phyloP scores from a whole-genome alignment of 2,888 invertebrate species.

The Cerceris rybyensis region DNA sequence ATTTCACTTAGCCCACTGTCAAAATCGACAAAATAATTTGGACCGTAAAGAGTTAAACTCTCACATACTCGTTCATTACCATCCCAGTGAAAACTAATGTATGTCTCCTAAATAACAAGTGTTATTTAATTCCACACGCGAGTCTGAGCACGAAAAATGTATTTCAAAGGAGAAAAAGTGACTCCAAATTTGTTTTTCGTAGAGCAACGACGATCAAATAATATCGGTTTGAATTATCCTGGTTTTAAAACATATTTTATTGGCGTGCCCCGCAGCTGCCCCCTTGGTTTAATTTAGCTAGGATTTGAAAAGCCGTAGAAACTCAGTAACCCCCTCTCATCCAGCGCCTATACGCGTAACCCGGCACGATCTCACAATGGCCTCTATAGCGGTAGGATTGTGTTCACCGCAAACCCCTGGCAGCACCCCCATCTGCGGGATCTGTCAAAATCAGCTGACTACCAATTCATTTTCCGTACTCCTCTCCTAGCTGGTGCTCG shows the following conservation, averaged over 20 bases:
- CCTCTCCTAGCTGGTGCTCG: constrained; percentile 20
- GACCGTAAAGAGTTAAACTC: too few relatives aligned
- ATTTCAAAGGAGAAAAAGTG: neutral
- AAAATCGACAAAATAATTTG: too few relatives aligned
- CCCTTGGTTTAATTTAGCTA: constrained; percentile 56
- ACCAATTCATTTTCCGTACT: constrained; percentile 56
- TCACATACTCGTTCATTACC: too few relatives aligned
- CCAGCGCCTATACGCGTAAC: constrained; percentile 52
- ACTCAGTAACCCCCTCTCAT: constrained; percentile 29
- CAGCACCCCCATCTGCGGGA: constrained; percentile 46
- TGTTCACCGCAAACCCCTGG: constrained; percentile 32
- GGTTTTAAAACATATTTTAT: constrained; percentile 35
- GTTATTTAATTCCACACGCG: too few relatives aligned
- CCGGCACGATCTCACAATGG: constrained; percentile 52
- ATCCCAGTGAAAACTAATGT: too few relatives aligned
- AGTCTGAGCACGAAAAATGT: neutral
- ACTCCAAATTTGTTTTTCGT: neutral
- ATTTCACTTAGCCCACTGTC: too few relatives aligned
- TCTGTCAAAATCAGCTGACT: constrained; percentile 73
- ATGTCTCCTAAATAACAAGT: too few relatives aligned
- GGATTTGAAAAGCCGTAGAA: constrained; percentile 48
- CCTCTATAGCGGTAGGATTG: constrained; percentile 51
- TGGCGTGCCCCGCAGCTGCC: constrained; percentile 50
- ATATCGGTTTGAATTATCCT: constrained; percentile 3
- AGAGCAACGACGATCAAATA: neutral